A percentile compares a stretch with the other conserved stretches of the same genome.
Evolutionary conservation across 2,888 invertebrate species (phyloP).

Genomic region (Coenonympha glycerion): DNA sequence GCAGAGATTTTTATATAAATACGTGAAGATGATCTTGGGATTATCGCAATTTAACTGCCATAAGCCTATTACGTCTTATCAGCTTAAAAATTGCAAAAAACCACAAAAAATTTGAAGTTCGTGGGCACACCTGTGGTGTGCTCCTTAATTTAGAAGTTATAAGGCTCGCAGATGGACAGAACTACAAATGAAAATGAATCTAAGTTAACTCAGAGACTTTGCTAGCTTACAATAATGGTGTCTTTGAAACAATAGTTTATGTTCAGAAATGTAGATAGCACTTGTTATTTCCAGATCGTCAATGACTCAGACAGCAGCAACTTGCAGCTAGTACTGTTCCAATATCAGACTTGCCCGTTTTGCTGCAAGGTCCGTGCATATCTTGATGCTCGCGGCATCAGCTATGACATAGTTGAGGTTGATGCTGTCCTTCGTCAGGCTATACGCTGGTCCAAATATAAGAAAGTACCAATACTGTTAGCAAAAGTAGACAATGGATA

Average conservation of each 20-base stretch:
- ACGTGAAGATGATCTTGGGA: no score
- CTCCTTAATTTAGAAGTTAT: no score
- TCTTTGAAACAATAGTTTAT: neutral
- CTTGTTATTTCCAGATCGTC: constrained; percentile 75
- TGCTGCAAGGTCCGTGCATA: constrained; percentile 96
- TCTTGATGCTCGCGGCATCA: constrained; percentile 93
- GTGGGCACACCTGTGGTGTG: no score
- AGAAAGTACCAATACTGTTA: constrained; percentile 95
- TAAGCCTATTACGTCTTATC: no score
- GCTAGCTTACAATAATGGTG: no score
- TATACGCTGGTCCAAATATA: constrained; percentile 94
- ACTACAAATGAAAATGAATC: no score
- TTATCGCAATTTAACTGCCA: no score
- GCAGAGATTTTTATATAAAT: no score
- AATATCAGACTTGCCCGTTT: constrained; percentile 98
- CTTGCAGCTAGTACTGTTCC: constrained; percentile 90
- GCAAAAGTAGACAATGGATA: constrained; percentile 83
- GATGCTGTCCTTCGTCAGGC: constrained; percentile 95
- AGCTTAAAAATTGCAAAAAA: no score
- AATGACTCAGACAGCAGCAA: constrained; percentile 79
- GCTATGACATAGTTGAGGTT: constrained; percentile 97
- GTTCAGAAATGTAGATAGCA: neutral
- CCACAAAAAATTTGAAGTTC: no score
- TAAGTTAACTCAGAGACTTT: no score
- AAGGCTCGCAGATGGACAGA: no score